Evolutionary conservation across 2,797 vertebrate species (phyloP).

Genomic region (Spheniscus humboldti): DNA sequence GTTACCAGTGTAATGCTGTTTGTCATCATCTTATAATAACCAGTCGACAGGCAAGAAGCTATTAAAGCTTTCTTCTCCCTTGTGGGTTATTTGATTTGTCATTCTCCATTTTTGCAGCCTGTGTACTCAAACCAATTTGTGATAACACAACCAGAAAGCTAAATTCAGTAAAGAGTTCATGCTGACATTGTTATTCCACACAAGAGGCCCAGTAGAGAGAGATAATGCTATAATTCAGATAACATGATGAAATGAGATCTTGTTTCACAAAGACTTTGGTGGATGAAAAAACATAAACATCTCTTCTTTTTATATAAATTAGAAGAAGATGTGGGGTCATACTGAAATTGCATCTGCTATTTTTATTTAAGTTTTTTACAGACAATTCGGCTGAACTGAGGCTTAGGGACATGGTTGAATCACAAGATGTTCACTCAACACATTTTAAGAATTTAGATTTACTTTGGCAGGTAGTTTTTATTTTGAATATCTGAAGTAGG

Average conservation of each 20-base stretch:
- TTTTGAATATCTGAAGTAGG: conserved; percentile 19
- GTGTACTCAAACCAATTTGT: conserved; percentile 59
- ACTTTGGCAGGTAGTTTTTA: conserved; percentile 5
- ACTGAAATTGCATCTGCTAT: background rate
- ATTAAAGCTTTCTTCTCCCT: conserved; percentile 47
- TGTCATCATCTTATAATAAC: conserved; percentile 43
- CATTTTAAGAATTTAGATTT: conserved; percentile 1
- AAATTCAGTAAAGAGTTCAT: conserved; percentile 56
- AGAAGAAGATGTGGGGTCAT: background rate
- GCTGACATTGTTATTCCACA: conserved; percentile 44
- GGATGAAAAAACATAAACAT: conserved; percentile 29
- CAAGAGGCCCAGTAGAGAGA: conserved; percentile 26
- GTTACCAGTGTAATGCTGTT: conserved; percentile 9
- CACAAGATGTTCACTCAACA: background rate
- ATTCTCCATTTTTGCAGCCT: conserved; percentile 34
- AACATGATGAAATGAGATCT: conserved; percentile 47
- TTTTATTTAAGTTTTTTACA: background rate
- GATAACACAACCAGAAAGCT: conserved; percentile 55
- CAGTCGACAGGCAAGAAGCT: conserved; percentile 24
- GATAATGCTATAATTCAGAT: conserved; percentile 26
- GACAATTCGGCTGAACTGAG: background rate
- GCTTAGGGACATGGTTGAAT: background rate
- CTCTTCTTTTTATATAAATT: conserved; percentile 7
- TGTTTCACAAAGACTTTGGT: conserved; percentile 21
- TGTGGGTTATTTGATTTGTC: conserved; percentile 52